Conservation (phyloP, 35 echinoderm and acorn worm species). For the Acanthaster planci region DNA sequence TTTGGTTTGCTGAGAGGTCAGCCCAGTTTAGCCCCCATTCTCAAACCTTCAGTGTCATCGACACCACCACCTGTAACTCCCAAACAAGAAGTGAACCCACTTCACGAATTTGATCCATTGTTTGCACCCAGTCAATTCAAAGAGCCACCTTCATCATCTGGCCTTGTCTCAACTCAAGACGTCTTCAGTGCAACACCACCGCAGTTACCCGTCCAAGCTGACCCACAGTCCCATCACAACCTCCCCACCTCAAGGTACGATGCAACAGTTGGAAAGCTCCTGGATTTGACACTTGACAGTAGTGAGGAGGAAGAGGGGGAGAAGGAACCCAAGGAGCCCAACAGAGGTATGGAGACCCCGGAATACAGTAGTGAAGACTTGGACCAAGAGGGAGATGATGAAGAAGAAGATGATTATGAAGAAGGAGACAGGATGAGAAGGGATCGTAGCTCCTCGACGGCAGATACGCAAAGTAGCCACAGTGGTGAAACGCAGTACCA, state of each 20-base stretch:
- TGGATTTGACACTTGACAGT: background rate
- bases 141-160: background rate
- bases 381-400: background rate
- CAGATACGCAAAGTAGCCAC: constrained; percentile 2
- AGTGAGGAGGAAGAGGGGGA: background rate
- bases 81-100: background rate
- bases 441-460: background rate
- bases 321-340: too few species aligned
- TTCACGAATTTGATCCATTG: constrained; percentile 49
- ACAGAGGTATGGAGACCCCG: background rate
- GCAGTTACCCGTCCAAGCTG: background rate
- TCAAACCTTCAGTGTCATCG: constrained; percentile 13
- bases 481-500: background rate
- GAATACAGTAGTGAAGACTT: constrained; percentile 4
- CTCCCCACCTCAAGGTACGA: background rate
- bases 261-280: background rate
- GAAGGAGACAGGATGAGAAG: background rate
- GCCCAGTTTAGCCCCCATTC: background rate
- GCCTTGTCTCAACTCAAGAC: background rate
- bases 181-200: background rate
- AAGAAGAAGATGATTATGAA: background rate
- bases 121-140: background rate
- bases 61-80: background rate
- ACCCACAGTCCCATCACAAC: background rate
- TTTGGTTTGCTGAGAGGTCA: background rate